Conservation (phyloP, 2,888 invertebrate genomes). For the Athrips mouffetella region DNA sequence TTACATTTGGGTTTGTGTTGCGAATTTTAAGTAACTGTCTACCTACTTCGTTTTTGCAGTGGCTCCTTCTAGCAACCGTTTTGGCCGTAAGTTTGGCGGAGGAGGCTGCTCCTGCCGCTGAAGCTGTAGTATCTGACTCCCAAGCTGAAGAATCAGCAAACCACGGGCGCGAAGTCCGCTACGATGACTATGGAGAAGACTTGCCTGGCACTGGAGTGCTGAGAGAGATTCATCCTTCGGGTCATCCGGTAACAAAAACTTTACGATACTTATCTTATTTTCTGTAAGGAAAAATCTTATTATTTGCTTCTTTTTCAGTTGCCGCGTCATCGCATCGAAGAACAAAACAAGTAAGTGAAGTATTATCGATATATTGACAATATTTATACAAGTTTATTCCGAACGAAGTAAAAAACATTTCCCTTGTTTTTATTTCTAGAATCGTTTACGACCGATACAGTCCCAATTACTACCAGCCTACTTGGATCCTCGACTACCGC, state of each 20-base stretch:
- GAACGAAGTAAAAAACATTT: too few relatives aligned
- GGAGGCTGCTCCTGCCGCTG: neutral
- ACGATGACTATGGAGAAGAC: constrained; percentile 2
- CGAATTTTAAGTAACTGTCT: too few relatives aligned
- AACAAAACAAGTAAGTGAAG: constrained; percentile 8
- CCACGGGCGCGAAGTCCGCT: neutral
- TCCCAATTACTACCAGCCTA: constrained; percentile 59
- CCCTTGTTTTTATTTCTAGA: neutral
- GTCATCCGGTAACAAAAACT: neutral
- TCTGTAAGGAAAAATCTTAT: neutral
- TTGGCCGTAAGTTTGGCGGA: constrained; percentile 8
- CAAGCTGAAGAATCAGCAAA: constrained; percentile 1
- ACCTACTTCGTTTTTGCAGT: constrained; percentile 2
- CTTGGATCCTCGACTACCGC: constrained; percentile 59
- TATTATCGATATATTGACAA: neutral
- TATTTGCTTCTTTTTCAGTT: neutral
- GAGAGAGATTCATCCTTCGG: constrained; percentile 1
- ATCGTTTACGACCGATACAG: constrained; percentile 54
- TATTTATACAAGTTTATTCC: neutral
- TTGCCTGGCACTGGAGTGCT: constrained; percentile 1
- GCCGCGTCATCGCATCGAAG: neutral
- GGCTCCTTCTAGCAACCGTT: constrained; percentile 1
- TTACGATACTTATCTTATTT: neutral
- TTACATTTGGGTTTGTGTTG: too few relatives aligned
- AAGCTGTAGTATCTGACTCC: neutral